Base-by-base conservation (phyloP, 2,888 invertebrate species). In the Hypena proboscidalis region DNA sequence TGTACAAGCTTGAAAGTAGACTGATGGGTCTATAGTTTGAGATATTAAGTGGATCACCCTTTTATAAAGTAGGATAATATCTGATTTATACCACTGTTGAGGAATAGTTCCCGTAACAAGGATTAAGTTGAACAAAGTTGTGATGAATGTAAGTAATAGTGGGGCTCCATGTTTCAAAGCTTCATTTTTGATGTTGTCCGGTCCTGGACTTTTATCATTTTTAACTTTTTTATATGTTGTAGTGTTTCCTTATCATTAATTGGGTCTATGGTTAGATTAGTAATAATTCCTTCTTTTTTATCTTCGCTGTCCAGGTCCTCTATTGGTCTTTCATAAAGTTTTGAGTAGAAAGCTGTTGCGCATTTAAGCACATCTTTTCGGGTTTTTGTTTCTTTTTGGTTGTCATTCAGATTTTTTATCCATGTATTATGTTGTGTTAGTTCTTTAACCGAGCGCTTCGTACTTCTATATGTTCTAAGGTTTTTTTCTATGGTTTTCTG, bases 361-460 rank as follows among this genome's bases (percentile, higher is more conserved):
- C 21, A 22, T 1, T 9, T 11, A 20, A 40, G 31, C 14, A 46
- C 5, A 6, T 40, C 40, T 10, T 25, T 39, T 15, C 46, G 35
- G 17, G 34, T 21, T 14, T 27, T 32, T 8, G 46, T 32, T 25
- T 35, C 23, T 13, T 29, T 19, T 17, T 10, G 5, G 13, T 21
- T 15, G 4, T 17, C 4, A 6, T 39, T 30, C 14, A 45, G 10
- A 3, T 22, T 26, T 21, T 45, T 25, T 5, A 45, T 45, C 39
- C 39, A 45, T 1, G 17, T 13, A 9, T 23, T 39, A 7, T 45
- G 45, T 2, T 14, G 30, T 4, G 7, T 30, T 13, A 39, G 26
- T 34, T 45, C 8, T n/a, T 45, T 39, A 9, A 26, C 35, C 4
- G 35, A 34, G 25, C 29, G 29, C 35, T 45, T 45, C 1, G 37